Conservation (phyloP, 1,140 invertebrate species). For the Microvelia longipes region DNA sequence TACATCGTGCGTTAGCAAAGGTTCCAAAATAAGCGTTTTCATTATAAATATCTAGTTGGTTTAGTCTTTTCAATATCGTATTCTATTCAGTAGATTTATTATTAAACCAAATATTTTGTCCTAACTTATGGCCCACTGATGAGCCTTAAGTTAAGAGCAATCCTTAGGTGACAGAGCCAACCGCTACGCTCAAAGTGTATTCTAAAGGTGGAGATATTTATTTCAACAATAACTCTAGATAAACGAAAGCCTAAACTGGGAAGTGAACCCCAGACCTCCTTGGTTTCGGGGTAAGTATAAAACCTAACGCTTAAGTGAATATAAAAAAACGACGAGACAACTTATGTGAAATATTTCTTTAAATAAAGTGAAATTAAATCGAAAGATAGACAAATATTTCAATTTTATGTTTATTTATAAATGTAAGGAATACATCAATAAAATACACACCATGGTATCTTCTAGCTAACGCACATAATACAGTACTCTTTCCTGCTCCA, state of each 20-base stretch:
- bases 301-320: neutral
- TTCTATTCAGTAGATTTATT: neutral
- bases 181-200: no score
- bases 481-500: constrained; percentile 52
- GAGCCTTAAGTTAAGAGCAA: neutral
- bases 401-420: no score
- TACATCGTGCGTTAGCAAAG: no score
- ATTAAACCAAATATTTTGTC: neutral
- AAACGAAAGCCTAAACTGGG: no score
- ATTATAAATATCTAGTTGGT: neutral
- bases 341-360: no score
- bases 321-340: neutral
- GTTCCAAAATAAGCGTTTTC: neutral
- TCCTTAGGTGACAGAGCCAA: neutral
- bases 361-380: no score
- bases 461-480: constrained; percentile 7
- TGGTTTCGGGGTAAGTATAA: no score
- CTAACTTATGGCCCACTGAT: neutral
- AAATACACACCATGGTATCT: constrained; percentile 6
- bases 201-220: no score
- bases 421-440: no score
- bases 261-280: no score
- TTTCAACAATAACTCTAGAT: no score
- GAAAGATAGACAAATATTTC: no score
- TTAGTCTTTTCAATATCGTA: neutral